Conservation (phyloP, 2,113 vertebrate genomes). For the Malaclemys terrapin region DNA sequence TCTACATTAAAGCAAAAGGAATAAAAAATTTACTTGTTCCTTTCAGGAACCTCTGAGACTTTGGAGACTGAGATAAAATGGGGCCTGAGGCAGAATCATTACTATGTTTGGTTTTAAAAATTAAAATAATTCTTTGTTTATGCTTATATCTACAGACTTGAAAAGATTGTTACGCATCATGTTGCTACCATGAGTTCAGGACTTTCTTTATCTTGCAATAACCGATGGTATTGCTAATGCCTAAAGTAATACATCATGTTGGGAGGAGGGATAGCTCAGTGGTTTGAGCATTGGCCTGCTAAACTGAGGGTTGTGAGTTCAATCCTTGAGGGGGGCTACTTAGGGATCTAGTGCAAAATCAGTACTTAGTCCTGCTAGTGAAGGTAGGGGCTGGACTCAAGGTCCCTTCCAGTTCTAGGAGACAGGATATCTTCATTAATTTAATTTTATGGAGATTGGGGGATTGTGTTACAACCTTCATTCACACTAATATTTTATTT, state of each 20-base stretch:
- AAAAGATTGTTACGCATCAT: not conserved
- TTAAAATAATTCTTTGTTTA: not conserved
- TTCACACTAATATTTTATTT: not conserved
- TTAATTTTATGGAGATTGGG: rapidly evolving
- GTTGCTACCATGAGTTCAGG: not conserved
- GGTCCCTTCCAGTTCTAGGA: too few species aligned
- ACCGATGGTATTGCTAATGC: not conserved
- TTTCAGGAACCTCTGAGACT: constrained; percentile 13
- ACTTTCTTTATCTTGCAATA: not conserved
- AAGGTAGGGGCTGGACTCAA: too few species aligned
- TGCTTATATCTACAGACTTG: not conserved
- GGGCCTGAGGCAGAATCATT: not conserved
- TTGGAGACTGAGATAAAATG: not conserved
- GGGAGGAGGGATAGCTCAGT: too few species aligned
- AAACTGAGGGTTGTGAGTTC: too few species aligned
- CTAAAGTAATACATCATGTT: not conserved
- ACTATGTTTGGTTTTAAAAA: constrained; percentile 5
- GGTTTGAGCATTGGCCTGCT: too few species aligned
- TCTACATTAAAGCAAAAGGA: constrained; percentile 16
- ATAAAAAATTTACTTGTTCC: constrained; percentile 40
- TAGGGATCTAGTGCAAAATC: too few species aligned
- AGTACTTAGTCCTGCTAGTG: too few species aligned
- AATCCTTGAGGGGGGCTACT: too few species aligned
- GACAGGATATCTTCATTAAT: too few species aligned
- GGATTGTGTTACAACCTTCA: not conserved